Base-by-base conservation (phyloP, 2,888 invertebrate species). In the Leptarthrus brevirostris region DNA sequence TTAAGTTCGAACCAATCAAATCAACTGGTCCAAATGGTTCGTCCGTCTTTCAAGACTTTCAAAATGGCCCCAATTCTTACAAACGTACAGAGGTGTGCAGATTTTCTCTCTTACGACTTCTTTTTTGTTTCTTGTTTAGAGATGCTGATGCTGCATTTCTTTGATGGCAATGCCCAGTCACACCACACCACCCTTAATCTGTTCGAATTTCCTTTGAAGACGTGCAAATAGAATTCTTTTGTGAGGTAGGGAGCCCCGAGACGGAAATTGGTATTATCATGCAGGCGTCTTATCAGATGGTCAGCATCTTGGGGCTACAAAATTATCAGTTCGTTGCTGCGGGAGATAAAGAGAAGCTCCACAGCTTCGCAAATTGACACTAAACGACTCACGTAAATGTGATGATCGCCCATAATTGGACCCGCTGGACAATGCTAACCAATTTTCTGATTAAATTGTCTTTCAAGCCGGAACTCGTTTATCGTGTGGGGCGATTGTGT, bases 381-480 rank as follows among this genome's bases (percentile, higher is more conserved):
- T 77, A 78, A 78, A 77, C 76, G 74, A 72, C 76, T 72, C 72
- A 72, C 72, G 72, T 72, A 72, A 72, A 72, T 72, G 71, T 49
- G 72, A 72, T 72, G 61, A 72, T 72, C 49, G 56, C 56, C 47
- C 61, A 56, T 72, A 72, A 72, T 61, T 72, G 72, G 56, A 30
- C n/a, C 5, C 49, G 34, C 34, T 49, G 72, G 49, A 72, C 72
- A 72, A 77, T 77, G 72, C 76, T 30, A 72, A 64, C 76, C 76
- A 77, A 77, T 78, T 77, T 78, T 77, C 77, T 78, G 78, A 78
- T 78, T 78, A 78, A 78, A 78, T 77, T 77, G 77, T 77, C 77
- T 78, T 77, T 77, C 76, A 78, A 78, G 78, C 78, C 78, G 78
- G 78, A 78, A 77, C 77, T 77, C 77, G 76, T 78, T 77, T 74